Conservation (phyloP, 2,797 vertebrate genomes). For the Paratrypauchen microcephalus region DNA sequence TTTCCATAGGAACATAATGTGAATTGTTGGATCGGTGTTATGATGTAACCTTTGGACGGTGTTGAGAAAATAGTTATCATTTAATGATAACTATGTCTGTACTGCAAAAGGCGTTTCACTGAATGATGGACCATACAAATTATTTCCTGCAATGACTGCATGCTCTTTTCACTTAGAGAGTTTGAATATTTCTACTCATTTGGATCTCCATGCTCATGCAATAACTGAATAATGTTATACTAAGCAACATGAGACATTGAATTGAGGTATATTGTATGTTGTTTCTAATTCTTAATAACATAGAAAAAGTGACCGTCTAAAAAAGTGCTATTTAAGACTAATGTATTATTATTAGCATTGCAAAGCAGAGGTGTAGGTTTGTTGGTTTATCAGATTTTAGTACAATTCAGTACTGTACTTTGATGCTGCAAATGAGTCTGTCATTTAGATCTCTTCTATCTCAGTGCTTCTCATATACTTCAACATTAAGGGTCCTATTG, state of each 20-base stretch:
- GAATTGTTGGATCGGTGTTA: slow-evolving; percentile 38
- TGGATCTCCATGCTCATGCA: background rate
- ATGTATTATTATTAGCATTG: too few species aligned
- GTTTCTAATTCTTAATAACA: background rate
- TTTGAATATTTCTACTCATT: background rate
- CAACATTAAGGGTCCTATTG: background rate
- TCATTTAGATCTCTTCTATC: background rate
- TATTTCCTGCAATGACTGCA: background rate
- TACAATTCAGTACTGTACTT: background rate
- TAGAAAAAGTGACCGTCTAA: background rate
- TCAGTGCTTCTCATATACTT: background rate
- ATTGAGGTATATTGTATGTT: background rate
- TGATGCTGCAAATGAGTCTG: too few species aligned
- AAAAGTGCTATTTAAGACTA: too few species aligned
- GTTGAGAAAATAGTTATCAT: too few species aligned
- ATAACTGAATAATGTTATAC: background rate
- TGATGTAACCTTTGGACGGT: slow-evolving; percentile 21
- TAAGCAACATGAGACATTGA: background rate
- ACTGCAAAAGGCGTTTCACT: background rate
- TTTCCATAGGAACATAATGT: slow-evolving; percentile 70
- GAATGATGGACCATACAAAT: background rate
- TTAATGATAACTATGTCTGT: slow-evolving; percentile 1
- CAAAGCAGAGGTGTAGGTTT: background rate
- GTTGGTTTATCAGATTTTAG: background rate
- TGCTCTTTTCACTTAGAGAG: background rate